Evolutionary conservation across 2,888 invertebrate genomes (phyloP), one percentile per base, ranked within the genome.

Genomic region (Melangyna quadrimaculata): DNA sequence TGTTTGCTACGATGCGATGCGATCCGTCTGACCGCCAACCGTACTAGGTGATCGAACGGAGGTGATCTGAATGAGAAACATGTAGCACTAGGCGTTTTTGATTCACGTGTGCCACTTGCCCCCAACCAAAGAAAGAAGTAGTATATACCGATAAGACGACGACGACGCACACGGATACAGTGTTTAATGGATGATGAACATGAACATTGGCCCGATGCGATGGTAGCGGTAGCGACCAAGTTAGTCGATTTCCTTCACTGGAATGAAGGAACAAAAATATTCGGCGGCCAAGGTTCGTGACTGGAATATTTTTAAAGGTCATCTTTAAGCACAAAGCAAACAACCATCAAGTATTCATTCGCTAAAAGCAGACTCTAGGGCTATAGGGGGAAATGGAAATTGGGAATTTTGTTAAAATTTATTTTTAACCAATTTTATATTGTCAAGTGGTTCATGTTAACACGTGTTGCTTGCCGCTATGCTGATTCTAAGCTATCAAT

Each of bases 291-390:
- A 86, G 81, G 80, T 86, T 86, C 86, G 86, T 86, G 86, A 86
- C 86, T 86, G 72, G 80, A 86, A 86, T 86, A 86, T 86, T 77
- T 86, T 86, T 86, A 86, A 75, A 80, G 86, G 86, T 81, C 80
- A 84, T 80, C 84, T 40, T n/a, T 77, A 22, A 35, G 29, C 59
- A 69, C 67, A 77, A 17, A 67, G 59, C 19, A n/a, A 43, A 17
- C n/a, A n/a, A n/a, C n/a, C n/a, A n/a, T n/a, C n/a, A n/a, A n/a
- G n/a, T n/a, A n/a, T n/a, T n/a, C n/a, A 51, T 37, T 55, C 19
- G 45, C 40, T 10, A 10, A 43, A 43, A 17, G 40, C 51, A 43
- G 55, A 71, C 37, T 71, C 32, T n/a, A n/a, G n/a, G n/a, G n/a
- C n/a, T n/a, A n/a, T n/a, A n/a, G n/a, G 14, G 22, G 73, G 53